Evolutionary conservation across 2,113 vertebrate species (phyloP).

Genomic region (Odontophorus gujanensis): DNA sequence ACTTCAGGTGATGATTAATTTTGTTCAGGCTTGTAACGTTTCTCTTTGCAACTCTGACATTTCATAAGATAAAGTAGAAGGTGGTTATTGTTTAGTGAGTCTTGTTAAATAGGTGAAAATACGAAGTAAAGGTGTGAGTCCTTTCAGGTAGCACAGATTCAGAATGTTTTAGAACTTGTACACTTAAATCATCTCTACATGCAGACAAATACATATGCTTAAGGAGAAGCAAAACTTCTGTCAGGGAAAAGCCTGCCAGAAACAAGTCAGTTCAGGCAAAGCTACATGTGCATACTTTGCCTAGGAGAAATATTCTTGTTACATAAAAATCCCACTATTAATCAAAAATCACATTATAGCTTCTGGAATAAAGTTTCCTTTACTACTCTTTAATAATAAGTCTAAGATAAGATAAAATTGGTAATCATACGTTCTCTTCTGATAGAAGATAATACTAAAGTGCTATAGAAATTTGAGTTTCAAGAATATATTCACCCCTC

Average conservation of each 20-base stretch:
- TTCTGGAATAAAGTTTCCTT: slow-evolving; percentile 84
- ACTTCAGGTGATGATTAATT: not conserved
- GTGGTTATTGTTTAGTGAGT: slow-evolving; percentile 7
- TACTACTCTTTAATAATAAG: slow-evolving; percentile 82
- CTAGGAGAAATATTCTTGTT: slow-evolving; percentile 86
- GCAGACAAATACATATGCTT: slow-evolving; percentile 34
- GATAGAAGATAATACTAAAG: slow-evolving; percentile 83
- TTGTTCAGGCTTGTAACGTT: slow-evolving; percentile 14
- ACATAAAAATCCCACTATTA: slow-evolving; percentile 85
- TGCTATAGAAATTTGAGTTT: slow-evolving; percentile 83
- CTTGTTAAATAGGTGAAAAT: slow-evolving; percentile 54
- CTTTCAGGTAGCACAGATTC: not conserved
- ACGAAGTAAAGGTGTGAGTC: not conserved
- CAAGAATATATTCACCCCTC: slow-evolving; percentile 81
- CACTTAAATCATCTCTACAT: not conserved
- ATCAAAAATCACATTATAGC: slow-evolving; percentile 88
- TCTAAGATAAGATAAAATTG: slow-evolving; percentile 85
- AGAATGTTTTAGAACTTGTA: not conserved
- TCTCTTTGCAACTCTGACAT: slow-evolving; percentile 11
- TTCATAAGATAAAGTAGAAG: not conserved
- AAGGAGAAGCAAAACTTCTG: slow-evolving; percentile 24
- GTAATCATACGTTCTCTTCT: slow-evolving; percentile 85
- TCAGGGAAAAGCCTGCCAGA: slow-evolving; percentile 55
- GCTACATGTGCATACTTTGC: slow-evolving; percentile 69
- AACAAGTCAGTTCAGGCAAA: slow-evolving; percentile 78